phyloP scores from a whole-genome alignment of 2,888 invertebrate species.

The Drosophila tanythrix region DNA sequence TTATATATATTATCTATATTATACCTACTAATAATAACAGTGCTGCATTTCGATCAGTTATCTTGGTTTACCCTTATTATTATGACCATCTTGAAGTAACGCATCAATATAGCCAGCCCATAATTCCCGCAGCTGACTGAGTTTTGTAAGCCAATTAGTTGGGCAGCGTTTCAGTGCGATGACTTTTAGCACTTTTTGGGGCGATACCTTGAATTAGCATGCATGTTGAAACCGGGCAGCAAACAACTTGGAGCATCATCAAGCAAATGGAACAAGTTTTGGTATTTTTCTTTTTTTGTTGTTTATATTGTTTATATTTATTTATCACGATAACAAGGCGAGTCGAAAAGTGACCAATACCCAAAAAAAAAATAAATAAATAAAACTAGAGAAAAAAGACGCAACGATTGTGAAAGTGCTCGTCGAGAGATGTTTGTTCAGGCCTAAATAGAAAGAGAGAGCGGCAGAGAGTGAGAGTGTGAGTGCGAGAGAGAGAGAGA shows the following conservation, averaged over 20 bases:
- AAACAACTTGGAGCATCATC: constrained; percentile 13
- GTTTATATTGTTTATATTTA: constrained; percentile 48
- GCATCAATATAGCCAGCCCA: background rate
- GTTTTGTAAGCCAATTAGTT: background rate
- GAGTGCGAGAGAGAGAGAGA: background rate
- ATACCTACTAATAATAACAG: background rate
- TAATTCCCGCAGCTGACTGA: background rate
- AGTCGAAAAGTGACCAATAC: constrained; percentile 3
- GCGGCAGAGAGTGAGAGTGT: background rate
- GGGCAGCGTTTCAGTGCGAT: background rate
- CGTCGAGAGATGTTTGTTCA: constrained; percentile 4
- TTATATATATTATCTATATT: too few species aligned
- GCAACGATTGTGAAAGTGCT: constrained; percentile 46
- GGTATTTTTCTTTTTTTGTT: background rate
- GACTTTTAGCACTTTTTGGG: constrained; percentile 27
- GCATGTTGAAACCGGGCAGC: constrained; percentile 2
- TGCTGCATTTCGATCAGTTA: background rate
- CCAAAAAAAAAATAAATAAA: background rate
- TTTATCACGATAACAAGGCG: constrained; percentile 47
- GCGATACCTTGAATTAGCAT: constrained; percentile 22
- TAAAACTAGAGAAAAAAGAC: background rate
- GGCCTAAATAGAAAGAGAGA: constrained; percentile 1
- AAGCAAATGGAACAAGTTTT: constrained; percentile 14
- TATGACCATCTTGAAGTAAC: background rate
- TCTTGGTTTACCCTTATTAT: background rate